phyloP scores from a whole-genome alignment of 2,888 invertebrate species.

The Tortricodes alternella region DNA sequence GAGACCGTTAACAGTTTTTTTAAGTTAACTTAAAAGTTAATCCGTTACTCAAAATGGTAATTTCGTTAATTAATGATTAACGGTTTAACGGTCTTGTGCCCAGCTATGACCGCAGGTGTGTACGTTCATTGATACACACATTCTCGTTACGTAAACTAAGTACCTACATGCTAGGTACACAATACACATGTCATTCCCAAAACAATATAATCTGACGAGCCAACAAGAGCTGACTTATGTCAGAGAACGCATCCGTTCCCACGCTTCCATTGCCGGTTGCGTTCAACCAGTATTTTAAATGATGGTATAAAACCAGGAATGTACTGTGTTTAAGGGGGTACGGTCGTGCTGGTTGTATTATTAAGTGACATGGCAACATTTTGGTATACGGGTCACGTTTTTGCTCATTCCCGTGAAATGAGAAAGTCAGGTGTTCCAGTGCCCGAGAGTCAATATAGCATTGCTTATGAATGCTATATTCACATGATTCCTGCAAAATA shows the following conservation, averaged over 20 bases:
- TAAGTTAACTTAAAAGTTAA: too few species aligned
- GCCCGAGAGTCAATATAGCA: neutral
- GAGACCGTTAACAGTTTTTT: too few species aligned
- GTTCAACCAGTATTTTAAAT: neutral
- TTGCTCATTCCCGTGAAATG: conserved; percentile 8
- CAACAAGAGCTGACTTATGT: neutral
- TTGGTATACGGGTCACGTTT: conserved; percentile 11
- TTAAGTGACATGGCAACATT: conserved; percentile 3
- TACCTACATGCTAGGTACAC: neutral
- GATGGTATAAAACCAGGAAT: neutral
- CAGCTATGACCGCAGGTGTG: too few species aligned
- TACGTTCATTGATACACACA: too few species aligned
- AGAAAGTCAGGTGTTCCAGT: neutral
- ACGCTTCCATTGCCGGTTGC: neutral
- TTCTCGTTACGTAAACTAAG: too few species aligned
- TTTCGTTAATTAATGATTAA: too few species aligned
- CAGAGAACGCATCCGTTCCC: neutral
- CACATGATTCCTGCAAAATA: too few species aligned
- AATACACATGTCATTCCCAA: neutral
- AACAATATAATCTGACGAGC: conserved; percentile 11
- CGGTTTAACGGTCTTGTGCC: too few species aligned
- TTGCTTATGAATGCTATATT: too few species aligned
- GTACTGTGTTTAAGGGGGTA: neutral
- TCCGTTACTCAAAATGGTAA: too few species aligned
- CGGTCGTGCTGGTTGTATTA: neutral